Evolutionary conservation across 2,888 invertebrate species (phyloP).

Genomic region (Ectemnius cavifrons): DNA sequence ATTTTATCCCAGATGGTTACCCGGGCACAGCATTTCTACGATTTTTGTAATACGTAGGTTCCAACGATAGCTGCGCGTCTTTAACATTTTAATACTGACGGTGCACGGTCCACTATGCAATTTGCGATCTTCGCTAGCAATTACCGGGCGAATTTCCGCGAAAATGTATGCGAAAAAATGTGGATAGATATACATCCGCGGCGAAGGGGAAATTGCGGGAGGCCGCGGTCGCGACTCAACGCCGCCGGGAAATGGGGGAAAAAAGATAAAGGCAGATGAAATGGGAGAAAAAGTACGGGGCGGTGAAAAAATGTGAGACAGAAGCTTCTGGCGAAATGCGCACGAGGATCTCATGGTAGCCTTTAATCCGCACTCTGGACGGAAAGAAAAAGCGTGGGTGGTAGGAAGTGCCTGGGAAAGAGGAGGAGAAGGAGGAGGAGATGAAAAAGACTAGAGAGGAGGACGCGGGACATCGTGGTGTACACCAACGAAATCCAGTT

Average conservation of each 20-base stretch:
- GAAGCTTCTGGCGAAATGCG: constrained; percentile 46
- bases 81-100: constrained; percentile 25
- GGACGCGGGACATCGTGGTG: constrained; percentile 21
- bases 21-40: not conserved
- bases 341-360: constrained; percentile 42
- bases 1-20: not conserved
- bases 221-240: constrained; percentile 49
- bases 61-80: constrained; percentile 9
- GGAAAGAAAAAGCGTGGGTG: constrained; percentile 13
- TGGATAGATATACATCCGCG: constrained; percentile 39
- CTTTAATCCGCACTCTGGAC: constrained; percentile 54
- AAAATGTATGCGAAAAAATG: constrained; percentile 30
- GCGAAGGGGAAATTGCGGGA: constrained; percentile 65
- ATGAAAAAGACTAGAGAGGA: constrained; percentile 12
- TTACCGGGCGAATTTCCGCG: constrained; percentile 45
- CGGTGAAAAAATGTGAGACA: constrained; percentile 23
- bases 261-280: not conserved
- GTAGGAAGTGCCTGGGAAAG: constrained; percentile 6
- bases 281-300: constrained; percentile 7
- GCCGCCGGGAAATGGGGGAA: constrained; percentile 28
- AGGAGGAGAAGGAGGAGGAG: not conserved
- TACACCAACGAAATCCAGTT: constrained; percentile 60
- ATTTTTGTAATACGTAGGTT: not conserved
- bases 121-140: constrained; percentile 43
- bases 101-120: constrained; percentile 26